Evolutionary conservation across 1,140 invertebrate species (phyloP).

Genomic region (Macrobrachium nipponense): DNA sequence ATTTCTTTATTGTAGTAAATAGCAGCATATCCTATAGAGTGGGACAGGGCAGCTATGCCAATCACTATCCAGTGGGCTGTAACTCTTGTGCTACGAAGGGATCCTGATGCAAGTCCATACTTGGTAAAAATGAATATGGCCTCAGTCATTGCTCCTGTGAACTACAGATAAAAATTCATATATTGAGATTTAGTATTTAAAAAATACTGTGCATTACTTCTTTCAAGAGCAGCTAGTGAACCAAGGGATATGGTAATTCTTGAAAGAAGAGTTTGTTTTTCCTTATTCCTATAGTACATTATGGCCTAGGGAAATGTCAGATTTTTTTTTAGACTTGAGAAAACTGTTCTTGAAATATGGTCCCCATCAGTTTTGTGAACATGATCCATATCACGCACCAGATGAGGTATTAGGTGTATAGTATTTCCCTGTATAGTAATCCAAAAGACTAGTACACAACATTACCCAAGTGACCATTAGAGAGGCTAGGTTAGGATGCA

Average conservation of each 20-base stretch:
- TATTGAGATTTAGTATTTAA: background rate
- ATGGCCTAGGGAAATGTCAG: too few relatives aligned
- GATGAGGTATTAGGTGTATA: too few relatives aligned
- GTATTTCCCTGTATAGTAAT: too few relatives aligned
- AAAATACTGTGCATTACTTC: background rate
- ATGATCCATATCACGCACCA: too few relatives aligned
- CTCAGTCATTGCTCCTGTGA: conserved; percentile 41
- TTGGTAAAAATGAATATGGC: conserved; percentile 35
- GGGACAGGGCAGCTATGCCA: background rate
- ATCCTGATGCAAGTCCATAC: conserved; percentile 4
- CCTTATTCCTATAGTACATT: too few relatives aligned
- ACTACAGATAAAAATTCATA: conserved; percentile 1
- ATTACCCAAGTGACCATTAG: too few relatives aligned
- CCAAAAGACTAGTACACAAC: too few relatives aligned
- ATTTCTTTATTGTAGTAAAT: conserved; percentile 42
- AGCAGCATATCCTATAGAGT: conserved; percentile 19
- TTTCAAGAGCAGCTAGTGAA: background rate
- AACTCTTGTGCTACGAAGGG: conserved; percentile 16
- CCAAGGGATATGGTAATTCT: background rate
- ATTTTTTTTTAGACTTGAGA: too few relatives aligned
- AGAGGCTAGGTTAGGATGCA: too few relatives aligned
- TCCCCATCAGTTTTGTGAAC: too few relatives aligned
- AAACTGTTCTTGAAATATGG: too few relatives aligned
- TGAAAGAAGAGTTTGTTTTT: too few relatives aligned
- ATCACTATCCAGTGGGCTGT: conserved; percentile 28